phyloP scores from a whole-genome alignment of 2,797 vertebrate species.

The Anguilla marmorata region DNA sequence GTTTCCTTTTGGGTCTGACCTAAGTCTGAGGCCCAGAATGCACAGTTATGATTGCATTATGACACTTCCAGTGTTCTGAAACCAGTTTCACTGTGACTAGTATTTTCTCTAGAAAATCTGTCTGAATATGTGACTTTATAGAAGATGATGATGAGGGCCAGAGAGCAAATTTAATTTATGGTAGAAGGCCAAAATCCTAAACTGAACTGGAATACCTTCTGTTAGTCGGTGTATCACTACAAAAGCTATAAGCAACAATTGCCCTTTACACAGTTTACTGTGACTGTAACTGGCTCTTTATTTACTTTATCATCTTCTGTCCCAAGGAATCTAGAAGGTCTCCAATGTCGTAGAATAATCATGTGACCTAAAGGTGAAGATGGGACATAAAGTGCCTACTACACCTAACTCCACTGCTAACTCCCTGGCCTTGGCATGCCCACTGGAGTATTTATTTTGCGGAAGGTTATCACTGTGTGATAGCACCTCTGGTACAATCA shows the following conservation, averaged over 20 bases:
- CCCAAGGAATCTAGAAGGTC: constrained; percentile 2
- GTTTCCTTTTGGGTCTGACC: not conserved
- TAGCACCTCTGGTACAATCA: constrained; percentile 38
- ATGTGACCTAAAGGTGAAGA: constrained; percentile 44
- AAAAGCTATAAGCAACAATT: constrained; percentile 62
- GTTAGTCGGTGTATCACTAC: constrained; percentile 39
- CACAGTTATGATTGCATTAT: not conserved
- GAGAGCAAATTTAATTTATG: constrained; percentile 33
- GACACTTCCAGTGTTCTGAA: constrained; percentile 6
- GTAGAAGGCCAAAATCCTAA: constrained; percentile 49
- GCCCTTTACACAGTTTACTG: constrained; percentile 69
- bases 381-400: constrained; percentile 72
- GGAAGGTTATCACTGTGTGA: constrained; percentile 44
- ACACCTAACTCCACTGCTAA: constrained; percentile 51
- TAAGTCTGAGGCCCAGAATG: constrained; percentile 38
- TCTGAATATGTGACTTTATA: constrained; percentile 36
- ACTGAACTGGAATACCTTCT: constrained; percentile 63
- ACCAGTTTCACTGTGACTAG: constrained; percentile 23
- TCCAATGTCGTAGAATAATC: not conserved
- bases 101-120: not conserved
- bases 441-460: constrained; percentile 37
- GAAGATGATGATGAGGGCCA: constrained; percentile 41
- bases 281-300: constrained; percentile 45
- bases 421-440: constrained; percentile 44
- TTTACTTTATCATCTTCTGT: constrained; percentile 54